Percentiles rank a stretch among this genome's conserved stretches.
Evolutionary conservation across 2,797 vertebrate genomes (phyloP).

Genomic region (Onychomys leucogaster): DNA sequence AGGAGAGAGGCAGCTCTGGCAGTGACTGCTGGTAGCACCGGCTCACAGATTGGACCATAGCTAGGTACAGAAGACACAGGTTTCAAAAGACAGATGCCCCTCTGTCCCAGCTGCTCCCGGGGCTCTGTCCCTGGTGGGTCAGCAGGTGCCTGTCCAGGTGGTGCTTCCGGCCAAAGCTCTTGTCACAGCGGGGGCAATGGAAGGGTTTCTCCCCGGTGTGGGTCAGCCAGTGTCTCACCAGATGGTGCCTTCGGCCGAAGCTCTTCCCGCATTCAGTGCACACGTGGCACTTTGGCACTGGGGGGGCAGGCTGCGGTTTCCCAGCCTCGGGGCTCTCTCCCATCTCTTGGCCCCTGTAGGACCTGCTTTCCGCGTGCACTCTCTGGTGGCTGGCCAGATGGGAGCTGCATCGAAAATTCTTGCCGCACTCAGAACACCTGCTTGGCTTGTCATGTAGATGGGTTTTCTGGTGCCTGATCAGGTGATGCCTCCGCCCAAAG

Average conservation of each 20-base stretch:
- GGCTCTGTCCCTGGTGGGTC: conserved; percentile 81
- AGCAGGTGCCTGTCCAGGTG: conserved; percentile 86
- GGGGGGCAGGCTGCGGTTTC: conserved; percentile 90
- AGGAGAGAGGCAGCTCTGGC: conserved; percentile 51
- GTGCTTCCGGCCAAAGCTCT: conserved; percentile 90
- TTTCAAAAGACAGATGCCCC: conserved; percentile 77
- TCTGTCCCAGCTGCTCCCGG: conserved; percentile 74
- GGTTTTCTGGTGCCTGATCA: conserved; percentile 82
- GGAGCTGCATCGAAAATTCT: conserved; percentile 79
- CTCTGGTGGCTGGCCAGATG: conserved; percentile 79
- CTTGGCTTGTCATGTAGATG: conserved; percentile 78
- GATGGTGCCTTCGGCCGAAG: conserved; percentile 92
- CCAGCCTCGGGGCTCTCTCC: conserved; percentile 69
- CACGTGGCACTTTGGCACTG: conserved; percentile 91
- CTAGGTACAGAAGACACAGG: conserved; percentile 24
- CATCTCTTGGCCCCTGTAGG: conserved; percentile 70
- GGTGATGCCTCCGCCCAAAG: conserved; percentile 73
- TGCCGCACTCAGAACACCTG: conserved; percentile 82
- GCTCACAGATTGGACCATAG: conserved; percentile 62
- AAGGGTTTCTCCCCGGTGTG: conserved; percentile 91
- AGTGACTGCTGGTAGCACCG: conserved; percentile 67
- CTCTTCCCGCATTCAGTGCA: conserved; percentile 91
- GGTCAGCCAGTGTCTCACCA: conserved; percentile 91
- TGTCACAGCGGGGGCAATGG: conserved; percentile 91
- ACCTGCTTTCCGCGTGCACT: conserved; percentile 77